These are phyloP conservation scores for Alsophila aescularia DNA, from an alignment of 2,888 invertebrate genomes.

Conservation along the genomic window DNA sequence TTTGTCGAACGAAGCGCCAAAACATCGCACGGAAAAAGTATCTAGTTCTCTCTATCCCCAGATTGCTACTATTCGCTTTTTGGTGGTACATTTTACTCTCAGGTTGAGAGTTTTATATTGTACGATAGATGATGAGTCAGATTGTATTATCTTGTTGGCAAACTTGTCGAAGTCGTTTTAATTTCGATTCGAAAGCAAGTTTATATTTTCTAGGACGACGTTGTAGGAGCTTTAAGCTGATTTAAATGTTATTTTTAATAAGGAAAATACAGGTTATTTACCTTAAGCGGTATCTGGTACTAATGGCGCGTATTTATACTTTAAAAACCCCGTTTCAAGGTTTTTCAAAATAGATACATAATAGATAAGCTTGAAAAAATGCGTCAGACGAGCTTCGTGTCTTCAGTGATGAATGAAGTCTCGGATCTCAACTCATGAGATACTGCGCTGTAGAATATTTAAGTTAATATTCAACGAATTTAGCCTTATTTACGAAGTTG, in stretches of 20 bases:
- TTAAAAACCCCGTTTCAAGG: constrained; percentile 35
- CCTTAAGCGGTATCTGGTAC: constrained; percentile 23
- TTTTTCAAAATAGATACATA: constrained; percentile 37
- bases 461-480: constrained; percentile 11
- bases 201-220: constrained; percentile 27
- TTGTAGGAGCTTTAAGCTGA: constrained; percentile 22
- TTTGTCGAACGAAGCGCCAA: constrained; percentile 83
- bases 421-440: constrained; percentile 39
- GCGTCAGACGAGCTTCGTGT: constrained; percentile 41
- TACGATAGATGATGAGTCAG: constrained; percentile 71
- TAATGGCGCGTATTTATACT: constrained; percentile 24
- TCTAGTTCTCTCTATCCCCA: no score
- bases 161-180: constrained; percentile 70
- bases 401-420: constrained; percentile 42
- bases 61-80: constrained; percentile 76
- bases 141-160: constrained; percentile 80
- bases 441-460: constrained; percentile 9
- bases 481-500: neutral
- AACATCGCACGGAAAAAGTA: constrained; percentile 81
- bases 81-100: constrained; percentile 75
- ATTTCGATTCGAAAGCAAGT: constrained; percentile 64
- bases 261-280: constrained; percentile 12
- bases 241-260: constrained; percentile 12
- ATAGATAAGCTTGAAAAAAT: constrained; percentile 49
- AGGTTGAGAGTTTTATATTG: constrained; percentile 73